phyloP scores from a whole-genome alignment of 2,797 vertebrate species.

The Hylomyscus alleni region DNA sequence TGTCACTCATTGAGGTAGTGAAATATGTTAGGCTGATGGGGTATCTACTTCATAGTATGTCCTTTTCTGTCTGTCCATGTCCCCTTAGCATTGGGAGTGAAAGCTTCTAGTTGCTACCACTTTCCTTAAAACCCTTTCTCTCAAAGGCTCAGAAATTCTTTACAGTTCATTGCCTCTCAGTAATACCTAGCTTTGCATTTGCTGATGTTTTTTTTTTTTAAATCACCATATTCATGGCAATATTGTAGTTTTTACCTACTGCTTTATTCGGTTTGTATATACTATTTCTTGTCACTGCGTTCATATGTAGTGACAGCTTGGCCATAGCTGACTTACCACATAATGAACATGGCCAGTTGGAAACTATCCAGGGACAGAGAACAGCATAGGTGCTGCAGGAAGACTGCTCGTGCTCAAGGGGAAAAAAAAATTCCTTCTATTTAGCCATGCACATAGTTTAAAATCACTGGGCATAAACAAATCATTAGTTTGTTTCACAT shows the following conservation, averaged over 20 bases:
- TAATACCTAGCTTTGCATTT: slow-evolving; percentile 18
- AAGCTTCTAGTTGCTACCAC: background rate
- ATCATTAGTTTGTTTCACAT: slow-evolving; percentile 5
- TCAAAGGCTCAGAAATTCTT: background rate
- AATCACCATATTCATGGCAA: background rate
- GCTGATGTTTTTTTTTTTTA: background rate
- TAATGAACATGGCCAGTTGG: background rate
- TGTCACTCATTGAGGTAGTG: background rate
- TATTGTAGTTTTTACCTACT: slow-evolving; percentile 22
- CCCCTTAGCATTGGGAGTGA: background rate
- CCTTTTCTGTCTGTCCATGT: background rate
- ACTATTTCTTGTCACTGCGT: background rate
- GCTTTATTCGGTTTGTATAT: background rate
- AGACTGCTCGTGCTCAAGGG: slow-evolving; percentile 5
- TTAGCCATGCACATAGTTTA: slow-evolving; percentile 39
- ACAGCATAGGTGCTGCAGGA: slow-evolving; percentile 25
- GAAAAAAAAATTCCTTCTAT: background rate
- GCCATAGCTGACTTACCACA: background rate
- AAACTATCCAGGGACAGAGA: background rate
- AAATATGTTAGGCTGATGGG: background rate
- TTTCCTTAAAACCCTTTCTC: background rate
- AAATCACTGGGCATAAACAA: slow-evolving; percentile 53
- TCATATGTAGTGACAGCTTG: background rate
- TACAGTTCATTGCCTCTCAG: background rate
- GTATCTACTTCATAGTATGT: background rate